Evolutionary conservation across 2,888 invertebrate genomes (phyloP).

Genomic region (Aporophyla lueneburgensis): DNA sequence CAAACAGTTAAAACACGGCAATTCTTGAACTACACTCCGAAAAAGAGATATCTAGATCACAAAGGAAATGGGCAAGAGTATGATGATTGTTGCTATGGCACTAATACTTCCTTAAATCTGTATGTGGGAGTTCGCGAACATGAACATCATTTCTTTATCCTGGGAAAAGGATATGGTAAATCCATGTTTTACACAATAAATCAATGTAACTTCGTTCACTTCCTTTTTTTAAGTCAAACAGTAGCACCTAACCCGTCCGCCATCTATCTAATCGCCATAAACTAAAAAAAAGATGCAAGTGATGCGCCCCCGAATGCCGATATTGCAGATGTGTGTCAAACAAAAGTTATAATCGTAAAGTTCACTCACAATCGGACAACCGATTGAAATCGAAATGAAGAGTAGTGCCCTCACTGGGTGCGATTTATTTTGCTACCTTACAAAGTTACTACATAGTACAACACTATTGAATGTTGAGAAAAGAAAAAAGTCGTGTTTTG

Average conservation of each 20-base stretch:
- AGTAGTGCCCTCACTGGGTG: not conserved
- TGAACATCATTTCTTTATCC: conserved; percentile 27
- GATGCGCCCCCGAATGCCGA: conserved; percentile 31
- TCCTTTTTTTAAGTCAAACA: conserved; percentile 55
- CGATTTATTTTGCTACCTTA: not conserved
- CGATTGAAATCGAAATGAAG: not conserved
- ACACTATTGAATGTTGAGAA: conserved; percentile 26
- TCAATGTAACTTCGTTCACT: conserved; percentile 44
- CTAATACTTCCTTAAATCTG: conserved; percentile 66
- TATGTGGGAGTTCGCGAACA: conserved; percentile 4
- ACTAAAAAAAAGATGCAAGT: conserved; percentile 38
- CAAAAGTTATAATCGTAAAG: not conserved
- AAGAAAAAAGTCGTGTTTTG: not conserved
- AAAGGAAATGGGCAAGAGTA: conserved; percentile 86
- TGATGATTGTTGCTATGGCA: conserved; percentile 80
- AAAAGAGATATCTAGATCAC: conserved; percentile 84
- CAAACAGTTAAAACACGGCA: conserved; percentile 52
- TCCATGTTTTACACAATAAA: conserved; percentile 35
- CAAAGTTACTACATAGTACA: conserved; percentile 28
- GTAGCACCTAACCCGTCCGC: conserved; percentile 58
- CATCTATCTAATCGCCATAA: conserved; percentile 44
- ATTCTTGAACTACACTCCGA: conserved; percentile 67
- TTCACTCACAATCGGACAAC: not conserved
- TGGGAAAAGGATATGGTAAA: conserved; percentile 20
- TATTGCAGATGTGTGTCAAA: not conserved